Evolutionary conservation across 2,888 invertebrate genomes (phyloP), one percentile per base, ranked within the genome.

Genomic region (Bellardia bayeri): DNA sequence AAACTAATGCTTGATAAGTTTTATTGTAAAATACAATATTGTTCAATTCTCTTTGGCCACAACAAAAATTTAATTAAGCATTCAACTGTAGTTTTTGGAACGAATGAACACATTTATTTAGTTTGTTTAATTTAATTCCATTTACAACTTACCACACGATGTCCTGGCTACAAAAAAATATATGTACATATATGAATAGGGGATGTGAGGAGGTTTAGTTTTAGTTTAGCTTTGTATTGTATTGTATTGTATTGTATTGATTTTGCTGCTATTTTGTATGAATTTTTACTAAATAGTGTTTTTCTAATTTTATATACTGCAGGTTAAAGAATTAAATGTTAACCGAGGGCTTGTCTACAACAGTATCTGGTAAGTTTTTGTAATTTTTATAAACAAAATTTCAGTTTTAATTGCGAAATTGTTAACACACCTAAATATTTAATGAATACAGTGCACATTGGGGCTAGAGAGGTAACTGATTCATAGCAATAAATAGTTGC

Each of bases 101-200:
- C 51, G 37, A 37, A 37, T 37, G 37, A 37, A 51, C 51, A 11
- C 61, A 83, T 61, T 72, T 42, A 78, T 83, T 78, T 30, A 68
- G 69, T 64, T 63, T 74, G 40, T 61, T 80, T 72, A 33, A 56
- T 49, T 79, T 54, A 68, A 64, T 81, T 63, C 54, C 33, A 75
- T 74, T 69, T 66, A 66, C 33, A 63, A 87, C 87, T 87, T 87
- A 87, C 87, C 87, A 87, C 87, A 82, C 87, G 87, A 82, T 85
- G 69, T 87, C 87, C 87, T 75, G 87, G 87, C 87, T 87, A 87
- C 75, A 87, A 87, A 23, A 23, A 23, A 23, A 23, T 23, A 63
- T 71, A 63, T 74, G n/a, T n/a, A n/a, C n/a, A n/a, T n/a, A n/a
- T n/a, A 8, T 40, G 68, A 74, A 58, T 51, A 37, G 74, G 68